phyloP scores from a whole-genome alignment of 2,888 invertebrate species.

The Bombyx huttoni region DNA sequence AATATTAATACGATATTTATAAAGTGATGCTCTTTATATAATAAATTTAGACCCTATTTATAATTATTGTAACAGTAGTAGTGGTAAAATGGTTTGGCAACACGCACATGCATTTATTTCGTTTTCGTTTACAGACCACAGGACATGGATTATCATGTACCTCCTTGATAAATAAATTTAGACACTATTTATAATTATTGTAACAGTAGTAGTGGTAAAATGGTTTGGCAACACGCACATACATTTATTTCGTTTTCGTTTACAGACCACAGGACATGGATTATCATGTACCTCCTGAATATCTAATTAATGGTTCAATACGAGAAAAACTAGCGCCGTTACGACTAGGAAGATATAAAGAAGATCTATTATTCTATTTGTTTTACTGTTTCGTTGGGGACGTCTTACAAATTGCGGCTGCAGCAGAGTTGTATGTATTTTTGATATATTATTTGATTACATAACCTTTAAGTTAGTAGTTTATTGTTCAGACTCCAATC shows the following conservation, averaged over 20 bases:
- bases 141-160: slow-evolving; percentile 98
- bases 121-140: slow-evolving; percentile 80
- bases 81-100: no score
- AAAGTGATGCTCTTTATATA: no score
- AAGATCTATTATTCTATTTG: slow-evolving; percentile 98
- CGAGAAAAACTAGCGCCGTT: slow-evolving; percentile 95
- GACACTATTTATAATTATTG: no score
- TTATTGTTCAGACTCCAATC: no score
- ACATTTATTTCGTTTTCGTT: slow-evolving; percentile 6
- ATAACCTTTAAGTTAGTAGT: no score
- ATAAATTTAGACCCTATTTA: no score
- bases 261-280: slow-evolving; percentile 97
- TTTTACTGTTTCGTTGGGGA: slow-evolving; percentile 99
- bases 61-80: no score
- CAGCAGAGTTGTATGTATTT: slow-evolving; percentile 92
- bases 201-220: no score
- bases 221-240: no score
- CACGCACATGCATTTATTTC: neutral
- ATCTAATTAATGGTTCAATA: slow-evolving; percentile 97
- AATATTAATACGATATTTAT: no score
- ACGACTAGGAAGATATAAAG: slow-evolving; percentile 96
- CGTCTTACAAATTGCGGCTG: slow-evolving; percentile 97
- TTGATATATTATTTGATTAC: neutral
- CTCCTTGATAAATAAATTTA: slow-evolving; percentile 62
- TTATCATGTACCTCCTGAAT: slow-evolving; percentile 98